phyloP scores from a whole-genome alignment of 2,797 vertebrate genomes.

The Rhodeus uyekii region DNA sequence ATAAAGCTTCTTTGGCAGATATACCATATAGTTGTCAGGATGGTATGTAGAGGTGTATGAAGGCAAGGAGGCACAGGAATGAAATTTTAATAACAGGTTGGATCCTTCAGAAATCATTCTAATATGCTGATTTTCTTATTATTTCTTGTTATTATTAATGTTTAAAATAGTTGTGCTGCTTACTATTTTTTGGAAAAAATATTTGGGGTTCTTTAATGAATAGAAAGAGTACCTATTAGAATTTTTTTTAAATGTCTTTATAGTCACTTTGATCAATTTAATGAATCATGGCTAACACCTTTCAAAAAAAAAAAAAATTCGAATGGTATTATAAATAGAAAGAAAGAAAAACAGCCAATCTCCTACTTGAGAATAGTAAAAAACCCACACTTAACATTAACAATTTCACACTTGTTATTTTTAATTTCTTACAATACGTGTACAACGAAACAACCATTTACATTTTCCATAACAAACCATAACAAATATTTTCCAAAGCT shows the following conservation, averaged over 20 bases:
- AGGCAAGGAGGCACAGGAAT: no score
- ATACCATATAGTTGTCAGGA: no score
- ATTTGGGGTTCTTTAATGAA: neutral
- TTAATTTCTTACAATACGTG: neutral
- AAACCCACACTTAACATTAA: neutral
- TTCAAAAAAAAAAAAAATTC: neutral
- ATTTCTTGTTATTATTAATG: neutral
- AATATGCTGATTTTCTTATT: neutral
- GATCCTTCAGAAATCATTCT: neutral
- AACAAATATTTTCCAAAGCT: neutral
- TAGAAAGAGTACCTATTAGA: no score
- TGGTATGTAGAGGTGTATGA: no score
- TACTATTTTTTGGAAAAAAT: neutral
- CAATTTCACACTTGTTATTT: neutral
- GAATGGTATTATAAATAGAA: neutral
- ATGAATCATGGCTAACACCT: neutral
- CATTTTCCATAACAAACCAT: no score
- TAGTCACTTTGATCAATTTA: neutral
- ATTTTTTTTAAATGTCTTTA: neutral
- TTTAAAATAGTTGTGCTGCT: neutral
- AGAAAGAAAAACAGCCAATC: neutral
- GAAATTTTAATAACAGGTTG: no score
- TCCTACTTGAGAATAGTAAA: neutral
- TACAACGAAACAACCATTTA: neutral
- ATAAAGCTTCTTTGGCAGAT: no score